phyloP scores from a whole-genome alignment of 2,888 invertebrate species.

The Caenorhabditis becei region DNA sequence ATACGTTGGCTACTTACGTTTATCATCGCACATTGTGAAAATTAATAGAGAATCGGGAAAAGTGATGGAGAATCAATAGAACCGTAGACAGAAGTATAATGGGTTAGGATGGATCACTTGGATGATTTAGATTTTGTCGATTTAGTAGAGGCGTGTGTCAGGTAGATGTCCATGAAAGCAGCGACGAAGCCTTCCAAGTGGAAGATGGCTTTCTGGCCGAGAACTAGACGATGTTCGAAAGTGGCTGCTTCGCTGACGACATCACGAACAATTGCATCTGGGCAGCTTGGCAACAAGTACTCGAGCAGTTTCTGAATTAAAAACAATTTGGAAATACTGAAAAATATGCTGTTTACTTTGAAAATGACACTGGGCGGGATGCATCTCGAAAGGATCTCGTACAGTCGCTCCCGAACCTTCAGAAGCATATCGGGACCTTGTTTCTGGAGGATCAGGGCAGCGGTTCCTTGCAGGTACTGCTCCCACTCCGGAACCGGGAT shows the following conservation, averaged over 20 bases:
- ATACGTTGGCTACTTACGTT: conserved; percentile 19
- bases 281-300: conserved; percentile 91
- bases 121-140: conserved; percentile 14
- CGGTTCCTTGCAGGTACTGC: conserved; percentile 90
- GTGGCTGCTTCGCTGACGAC: conserved; percentile 91
- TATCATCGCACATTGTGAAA: conserved; percentile 23
- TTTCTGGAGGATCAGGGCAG: conserved; percentile 89
- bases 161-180: conserved; percentile 94
- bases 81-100: neutral
- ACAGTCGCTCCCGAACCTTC: conserved; percentile 88
- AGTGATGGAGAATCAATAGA: neutral
- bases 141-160: conserved; percentile 38
- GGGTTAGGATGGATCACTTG: conserved; percentile 22
- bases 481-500: conserved; percentile 95
- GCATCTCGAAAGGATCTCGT: conserved; percentile 94
- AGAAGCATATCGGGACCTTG: conserved; percentile 87
- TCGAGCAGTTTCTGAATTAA: conserved; percentile 57
- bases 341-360: conserved; percentile 83
- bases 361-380: conserved; percentile 95
- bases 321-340: neutral
- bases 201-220: conserved; percentile 90
- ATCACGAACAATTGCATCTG: conserved; percentile 87
- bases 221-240: conserved; percentile 93
- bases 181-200: conserved; percentile 98
- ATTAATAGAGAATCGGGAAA: neutral